Percentiles rank a stretch among this genome's conserved stretches.
Conservation (phyloP, 2,888 invertebrate species). For the Hydrotaea diabolus region DNA sequence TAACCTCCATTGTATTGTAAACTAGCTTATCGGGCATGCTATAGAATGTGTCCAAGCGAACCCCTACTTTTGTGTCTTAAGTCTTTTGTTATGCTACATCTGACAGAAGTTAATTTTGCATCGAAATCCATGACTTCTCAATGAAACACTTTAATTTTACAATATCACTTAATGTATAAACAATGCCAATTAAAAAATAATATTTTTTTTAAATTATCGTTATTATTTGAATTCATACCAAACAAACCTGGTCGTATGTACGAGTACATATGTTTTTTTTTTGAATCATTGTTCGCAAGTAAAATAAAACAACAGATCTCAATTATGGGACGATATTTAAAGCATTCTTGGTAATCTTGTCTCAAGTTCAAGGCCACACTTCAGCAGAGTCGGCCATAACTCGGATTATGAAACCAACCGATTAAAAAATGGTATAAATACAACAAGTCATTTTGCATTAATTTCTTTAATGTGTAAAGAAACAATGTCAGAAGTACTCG, state of each 20-base stretch:
- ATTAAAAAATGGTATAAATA: neutral
- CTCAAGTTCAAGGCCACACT: conserved; percentile 55
- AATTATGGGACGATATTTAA: neutral
- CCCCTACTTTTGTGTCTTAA: conserved; percentile 33
- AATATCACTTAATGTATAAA: too few relatives aligned
- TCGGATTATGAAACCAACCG: neutral
- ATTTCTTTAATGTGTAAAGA: neutral
- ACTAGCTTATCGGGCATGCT: too few relatives aligned
- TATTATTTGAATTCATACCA: neutral
- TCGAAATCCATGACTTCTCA: neutral
- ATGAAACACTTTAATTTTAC: neutral
- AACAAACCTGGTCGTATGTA: too few relatives aligned
- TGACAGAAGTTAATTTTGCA: neutral
- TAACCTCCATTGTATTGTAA: too few relatives aligned
- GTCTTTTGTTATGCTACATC: conserved; percentile 37
- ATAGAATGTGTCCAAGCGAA: too few relatives aligned
- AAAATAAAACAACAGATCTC: too few relatives aligned
- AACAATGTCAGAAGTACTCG: conserved; percentile 12
- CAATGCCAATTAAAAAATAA: too few relatives aligned
- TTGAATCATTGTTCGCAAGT: too few relatives aligned
- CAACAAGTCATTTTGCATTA: conserved; percentile 26
- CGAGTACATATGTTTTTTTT: too few relatives aligned
- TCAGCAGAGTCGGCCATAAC: neutral
- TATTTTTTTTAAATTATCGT: too few relatives aligned
- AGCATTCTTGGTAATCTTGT: conserved; percentile 12